phyloP scores from a whole-genome alignment of 2,797 vertebrate genomes.

The Balearica regulorum region DNA sequence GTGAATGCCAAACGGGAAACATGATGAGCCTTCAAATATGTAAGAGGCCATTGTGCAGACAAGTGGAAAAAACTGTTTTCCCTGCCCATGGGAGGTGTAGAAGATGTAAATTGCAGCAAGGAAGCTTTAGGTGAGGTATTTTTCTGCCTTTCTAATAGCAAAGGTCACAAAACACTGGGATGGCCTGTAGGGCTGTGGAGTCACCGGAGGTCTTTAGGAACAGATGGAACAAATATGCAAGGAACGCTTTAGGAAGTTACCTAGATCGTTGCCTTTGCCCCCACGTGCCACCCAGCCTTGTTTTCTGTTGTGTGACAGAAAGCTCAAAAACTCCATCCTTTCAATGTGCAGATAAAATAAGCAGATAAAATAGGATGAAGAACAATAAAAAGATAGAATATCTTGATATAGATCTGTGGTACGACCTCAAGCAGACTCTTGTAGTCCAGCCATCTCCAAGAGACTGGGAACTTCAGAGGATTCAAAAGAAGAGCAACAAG shows the following conservation, averaged over 20 bases:
- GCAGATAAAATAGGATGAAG: not conserved
- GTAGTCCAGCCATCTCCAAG: not conserved
- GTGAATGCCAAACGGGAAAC: not conserved
- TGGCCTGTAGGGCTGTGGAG: not conserved
- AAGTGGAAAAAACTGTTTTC: not conserved
- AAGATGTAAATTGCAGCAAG: not conserved
- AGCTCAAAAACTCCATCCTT: not conserved
- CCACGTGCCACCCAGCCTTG: not conserved
- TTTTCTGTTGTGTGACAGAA: not conserved
- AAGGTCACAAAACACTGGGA: not conserved
- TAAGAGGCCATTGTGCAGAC: not conserved
- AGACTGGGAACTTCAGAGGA: not conserved
- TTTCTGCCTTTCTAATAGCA: not conserved
- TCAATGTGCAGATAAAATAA: not conserved
- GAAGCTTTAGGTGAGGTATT: not conserved
- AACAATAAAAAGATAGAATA: not conserved
- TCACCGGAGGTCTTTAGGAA: not conserved
- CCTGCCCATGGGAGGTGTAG: not conserved
- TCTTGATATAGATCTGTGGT: not conserved
- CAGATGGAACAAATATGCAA: not conserved
- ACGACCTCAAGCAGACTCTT: not conserved
- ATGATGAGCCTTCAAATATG: not conserved
- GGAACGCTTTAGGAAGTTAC: not conserved
- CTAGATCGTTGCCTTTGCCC: not conserved
- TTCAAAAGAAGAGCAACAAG: constrained; percentile 4